These are phyloP conservation scores for Erinaceus europaeus DNA, from an alignment of 2,113 vertebrate genomes.

Conservation along the genomic window DNA sequence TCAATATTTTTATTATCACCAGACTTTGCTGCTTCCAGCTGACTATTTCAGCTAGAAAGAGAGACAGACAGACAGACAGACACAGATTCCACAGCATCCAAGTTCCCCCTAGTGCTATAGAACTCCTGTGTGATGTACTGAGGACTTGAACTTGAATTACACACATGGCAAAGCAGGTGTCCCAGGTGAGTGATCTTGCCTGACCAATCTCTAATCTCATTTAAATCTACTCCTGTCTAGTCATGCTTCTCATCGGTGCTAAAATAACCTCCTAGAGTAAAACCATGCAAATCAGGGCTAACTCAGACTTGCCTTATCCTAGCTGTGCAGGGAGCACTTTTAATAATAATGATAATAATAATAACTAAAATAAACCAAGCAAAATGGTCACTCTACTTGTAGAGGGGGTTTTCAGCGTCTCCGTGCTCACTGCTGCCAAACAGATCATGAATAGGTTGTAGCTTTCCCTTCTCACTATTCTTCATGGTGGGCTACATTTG, in stretches of 20 bases:
- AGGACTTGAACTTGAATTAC: too few species aligned
- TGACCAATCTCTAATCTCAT: too few species aligned
- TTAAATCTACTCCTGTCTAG: neutral
- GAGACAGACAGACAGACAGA: too few species aligned
- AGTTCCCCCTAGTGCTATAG: too few species aligned
- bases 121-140: too few species aligned
- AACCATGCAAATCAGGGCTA: neutral
- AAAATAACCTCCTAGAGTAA: neutral
- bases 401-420: neutral
- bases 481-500: neutral
- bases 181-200: too few species aligned
- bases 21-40: too few species aligned
- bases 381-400: neutral
- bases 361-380: neutral
- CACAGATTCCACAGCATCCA: too few species aligned
- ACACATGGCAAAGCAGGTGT: too few species aligned
- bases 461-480: neutral
- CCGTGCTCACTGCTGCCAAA: neutral
- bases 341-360: neutral
- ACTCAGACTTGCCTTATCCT: neutral
- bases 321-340: neutral
- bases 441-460: accelerated
- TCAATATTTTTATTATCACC: too few species aligned
- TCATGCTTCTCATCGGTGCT: neutral
- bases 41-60: too few species aligned